These are phyloP conservation scores for Phylloscopus trochilus DNA, from an alignment of 2,113 vertebrate genomes.

Conservation along the genomic window DNA sequence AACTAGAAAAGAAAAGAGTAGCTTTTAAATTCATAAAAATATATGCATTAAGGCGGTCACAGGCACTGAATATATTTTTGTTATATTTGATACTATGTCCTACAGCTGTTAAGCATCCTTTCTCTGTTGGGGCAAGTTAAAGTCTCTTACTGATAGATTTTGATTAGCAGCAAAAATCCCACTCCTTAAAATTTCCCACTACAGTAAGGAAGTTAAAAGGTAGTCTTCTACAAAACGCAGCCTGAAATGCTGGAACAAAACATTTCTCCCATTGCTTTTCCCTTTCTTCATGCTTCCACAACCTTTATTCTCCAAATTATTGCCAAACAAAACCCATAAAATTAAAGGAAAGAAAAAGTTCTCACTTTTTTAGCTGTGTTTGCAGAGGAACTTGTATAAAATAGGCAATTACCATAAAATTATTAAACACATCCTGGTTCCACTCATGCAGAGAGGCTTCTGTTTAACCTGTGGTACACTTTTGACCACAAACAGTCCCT, in stretches of 20 bases:
- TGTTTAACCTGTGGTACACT: neutral
- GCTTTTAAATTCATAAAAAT: neutral
- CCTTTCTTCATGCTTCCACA: neutral
- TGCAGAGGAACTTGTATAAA: neutral
- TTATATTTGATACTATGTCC: neutral
- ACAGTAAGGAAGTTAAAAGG: neutral
- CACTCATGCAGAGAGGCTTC: neutral
- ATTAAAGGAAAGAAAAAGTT: neutral
- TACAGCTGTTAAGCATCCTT: neutral
- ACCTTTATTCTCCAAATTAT: neutral
- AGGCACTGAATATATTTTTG: neutral
- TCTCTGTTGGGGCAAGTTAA: neutral
- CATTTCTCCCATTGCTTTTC: neutral
- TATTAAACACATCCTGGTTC: neutral
- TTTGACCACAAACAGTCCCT: neutral
- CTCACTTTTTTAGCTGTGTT: neutral
- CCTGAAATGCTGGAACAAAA: neutral
- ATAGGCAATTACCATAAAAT: neutral
- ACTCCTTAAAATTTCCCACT: neutral
- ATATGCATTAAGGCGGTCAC: neutral
- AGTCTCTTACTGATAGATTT: neutral
- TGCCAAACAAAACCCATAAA: neutral
- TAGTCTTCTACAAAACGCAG: neutral
- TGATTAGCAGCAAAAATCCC: neutral
- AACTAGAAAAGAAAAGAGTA: slow-evolving; percentile 34